Evolutionary conservation across 1,140 invertebrate species (phyloP), one percentile per base, ranked within the genome.

Genomic region (Panagrolaimus sp.): DNA sequence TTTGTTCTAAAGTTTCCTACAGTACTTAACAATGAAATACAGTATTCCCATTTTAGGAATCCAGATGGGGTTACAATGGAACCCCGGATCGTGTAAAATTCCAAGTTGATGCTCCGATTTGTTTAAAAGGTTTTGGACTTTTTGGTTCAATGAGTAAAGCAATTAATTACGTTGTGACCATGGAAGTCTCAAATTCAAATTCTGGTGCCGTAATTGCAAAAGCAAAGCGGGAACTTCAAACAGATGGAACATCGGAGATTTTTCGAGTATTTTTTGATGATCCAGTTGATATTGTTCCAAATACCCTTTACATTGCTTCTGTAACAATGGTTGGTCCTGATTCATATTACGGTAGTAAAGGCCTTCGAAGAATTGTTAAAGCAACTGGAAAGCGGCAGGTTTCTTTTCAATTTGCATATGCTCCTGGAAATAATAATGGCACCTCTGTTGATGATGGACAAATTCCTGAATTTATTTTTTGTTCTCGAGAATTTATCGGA

Each of bases 241-340:
- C 89, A 77, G 91, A 93, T 85, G 91, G 91, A 17, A 89, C 90
- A 1, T 89, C 89, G 69, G 88, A 89, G 71, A 91, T 90, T 45
- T 93, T 92, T 84, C 86, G 90, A 47, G 89, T 92, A n/a, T 90
- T 90, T 88, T 93, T 94, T 82, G 91, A 91, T 83, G 91, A 92
- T 78, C 90, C 91, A 1, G 88, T 92, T 9, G 91, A 93, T 84
- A 90, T 93, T 63, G 78, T 88, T 64, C 89, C 90, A 8, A 90
- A 90, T 82, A 89, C 88, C 5, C 89, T 89, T 73, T 94, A 93
- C 83, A 91, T 90, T 15, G 91, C 91, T 26, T 90, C 89, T 78
- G 90, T 90, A 64, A 91, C 89, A 65, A 85, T 93, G 43, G 83
- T 92, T 90, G 91, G 91, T 58, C 90, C 90, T 38, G 91, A 92